A percentile compares a stretch with the other conserved stretches of the same genome.
phyloP scores from a whole-genome alignment of 2,888 invertebrate genomes.

The Drepanosiphum platanoidis region DNA sequence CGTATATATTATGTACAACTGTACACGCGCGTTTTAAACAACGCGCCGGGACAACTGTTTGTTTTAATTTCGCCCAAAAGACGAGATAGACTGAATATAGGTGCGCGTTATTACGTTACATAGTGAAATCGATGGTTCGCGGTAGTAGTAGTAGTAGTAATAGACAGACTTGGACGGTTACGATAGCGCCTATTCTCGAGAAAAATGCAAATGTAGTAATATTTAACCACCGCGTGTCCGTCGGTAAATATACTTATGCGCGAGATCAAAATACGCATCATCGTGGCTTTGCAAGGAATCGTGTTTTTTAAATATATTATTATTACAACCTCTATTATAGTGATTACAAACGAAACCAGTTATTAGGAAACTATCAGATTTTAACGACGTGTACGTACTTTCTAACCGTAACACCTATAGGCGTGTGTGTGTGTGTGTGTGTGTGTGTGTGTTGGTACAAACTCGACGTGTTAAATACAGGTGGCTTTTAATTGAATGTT shows the following conservation, averaged over 20 bases:
- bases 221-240: not conserved
- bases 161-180: not conserved
- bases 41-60: not conserved
- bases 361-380: not conserved
- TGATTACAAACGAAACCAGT: not conserved
- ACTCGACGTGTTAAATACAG: not conserved
- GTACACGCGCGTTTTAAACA: not conserved
- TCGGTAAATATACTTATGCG: not conserved
- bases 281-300: too few relatives aligned
- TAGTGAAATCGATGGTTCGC: not conserved
- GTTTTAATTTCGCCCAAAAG: not conserved
- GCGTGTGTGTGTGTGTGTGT: too few relatives aligned
- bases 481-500: slow-evolving; percentile 1
- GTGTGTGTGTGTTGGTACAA: too few relatives aligned
- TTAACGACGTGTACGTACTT: not conserved
- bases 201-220: too few relatives aligned
- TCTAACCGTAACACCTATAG: not conserved
- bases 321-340: not conserved
- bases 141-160: too few relatives aligned
- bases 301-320: not conserved
- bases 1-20: not conserved
- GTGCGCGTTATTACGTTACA: too few relatives aligned
- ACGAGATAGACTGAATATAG: not conserved
- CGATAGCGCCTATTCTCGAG: too few relatives aligned
- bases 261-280: not conserved